These are phyloP conservation scores for Nerophis ophidion DNA, from an alignment of 2,113 vertebrate genomes.

Conservation along the genomic window DNA sequence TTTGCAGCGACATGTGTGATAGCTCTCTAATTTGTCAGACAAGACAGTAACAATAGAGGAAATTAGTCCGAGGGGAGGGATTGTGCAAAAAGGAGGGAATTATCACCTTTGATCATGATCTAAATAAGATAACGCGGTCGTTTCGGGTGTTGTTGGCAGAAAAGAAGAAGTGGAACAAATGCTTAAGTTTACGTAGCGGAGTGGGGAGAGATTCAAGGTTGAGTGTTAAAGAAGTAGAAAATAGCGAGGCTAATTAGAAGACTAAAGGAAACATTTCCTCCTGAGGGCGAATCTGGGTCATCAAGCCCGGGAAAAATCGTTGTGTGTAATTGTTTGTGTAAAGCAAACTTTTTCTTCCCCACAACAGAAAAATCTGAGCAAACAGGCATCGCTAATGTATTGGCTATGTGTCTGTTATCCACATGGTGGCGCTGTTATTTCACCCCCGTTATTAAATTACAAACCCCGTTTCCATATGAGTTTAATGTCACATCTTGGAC, in stretches of 20 bases:
- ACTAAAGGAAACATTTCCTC: constrained; percentile 58
- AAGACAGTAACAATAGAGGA: constrained; percentile 58
- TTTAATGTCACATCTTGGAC: too few relatives aligned
- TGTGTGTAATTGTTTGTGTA: too few relatives aligned
- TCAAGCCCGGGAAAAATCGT: not conserved
- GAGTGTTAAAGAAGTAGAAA: constrained; percentile 62
- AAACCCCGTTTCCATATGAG: too few relatives aligned
- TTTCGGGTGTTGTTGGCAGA: constrained; percentile 57
- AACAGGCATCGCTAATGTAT: too few relatives aligned
- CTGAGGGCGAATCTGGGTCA: constrained; percentile 55
- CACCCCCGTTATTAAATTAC: too few relatives aligned
- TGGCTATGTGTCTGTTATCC: too few relatives aligned
- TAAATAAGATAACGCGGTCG: constrained; percentile 69
- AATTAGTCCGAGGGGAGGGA: constrained; percentile 58
- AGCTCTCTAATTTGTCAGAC: constrained; percentile 63
- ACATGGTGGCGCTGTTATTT: too few relatives aligned
- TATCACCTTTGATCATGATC: constrained; percentile 71
- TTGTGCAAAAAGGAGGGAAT: constrained; percentile 51
- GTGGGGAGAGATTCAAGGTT: constrained; percentile 67
- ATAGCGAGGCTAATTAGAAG: constrained; percentile 60
- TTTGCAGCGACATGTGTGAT: too few relatives aligned
- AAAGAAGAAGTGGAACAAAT: constrained; percentile 55
- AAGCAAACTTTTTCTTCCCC: too few relatives aligned
- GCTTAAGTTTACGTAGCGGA: constrained; percentile 42
- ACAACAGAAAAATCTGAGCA: too few relatives aligned